phyloP scores from a whole-genome alignment of 2,113 vertebrate species.

The Periophthalmodon schlosseri region DNA sequence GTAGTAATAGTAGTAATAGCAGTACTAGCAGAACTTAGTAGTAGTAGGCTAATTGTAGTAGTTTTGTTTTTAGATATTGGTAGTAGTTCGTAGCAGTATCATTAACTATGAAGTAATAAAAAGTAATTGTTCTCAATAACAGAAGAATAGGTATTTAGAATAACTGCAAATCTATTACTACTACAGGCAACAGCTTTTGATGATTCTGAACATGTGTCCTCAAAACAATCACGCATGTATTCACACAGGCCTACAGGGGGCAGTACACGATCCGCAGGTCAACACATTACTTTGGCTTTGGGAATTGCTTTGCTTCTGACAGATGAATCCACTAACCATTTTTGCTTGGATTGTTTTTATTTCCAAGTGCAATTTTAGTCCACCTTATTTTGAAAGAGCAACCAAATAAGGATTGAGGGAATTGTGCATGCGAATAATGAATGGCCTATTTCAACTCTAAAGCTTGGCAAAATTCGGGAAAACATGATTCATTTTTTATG shows the following conservation, averaged over 20 bases:
- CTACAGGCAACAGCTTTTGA: not conserved
- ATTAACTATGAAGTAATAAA: no score
- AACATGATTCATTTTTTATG: conserved; percentile 51
- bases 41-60: no score
- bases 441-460: conserved; percentile 28
- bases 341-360: conserved; percentile 40
- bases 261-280: conserved; percentile 30
- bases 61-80: no score
- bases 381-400: conserved; percentile 19
- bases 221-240: not conserved
- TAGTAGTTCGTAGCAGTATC: no score
- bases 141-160: no score
- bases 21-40: no score
- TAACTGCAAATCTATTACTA: not conserved
- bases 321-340: conserved; percentile 40
- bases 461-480: conserved; percentile 15
- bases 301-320: conserved; percentile 44
- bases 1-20: no score
- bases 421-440: conserved; percentile 32
- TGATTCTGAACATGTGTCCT: not conserved
- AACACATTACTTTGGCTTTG: conserved; percentile 19
- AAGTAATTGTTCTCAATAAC: no score
- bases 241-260: conserved; percentile 11
- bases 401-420: conserved; percentile 21
- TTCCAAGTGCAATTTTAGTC: conserved; percentile 21